A percentile compares a stretch with the other conserved stretches of the same genome.
These are phyloP conservation scores for Ceraclea dissimilis DNA, from an alignment of 2,888 invertebrate genomes.

Conservation along the genomic window DNA sequence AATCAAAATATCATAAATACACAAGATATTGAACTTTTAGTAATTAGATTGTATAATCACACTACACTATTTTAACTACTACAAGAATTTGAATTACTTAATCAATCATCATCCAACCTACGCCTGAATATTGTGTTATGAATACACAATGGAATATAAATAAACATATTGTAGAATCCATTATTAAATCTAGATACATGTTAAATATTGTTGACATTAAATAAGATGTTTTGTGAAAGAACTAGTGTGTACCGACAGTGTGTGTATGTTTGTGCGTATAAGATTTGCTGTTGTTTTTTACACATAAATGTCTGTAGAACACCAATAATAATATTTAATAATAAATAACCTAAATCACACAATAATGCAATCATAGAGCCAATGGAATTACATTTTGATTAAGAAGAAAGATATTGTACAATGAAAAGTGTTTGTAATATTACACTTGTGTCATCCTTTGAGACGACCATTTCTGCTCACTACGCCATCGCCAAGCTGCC, in stretches of 20 bases:
- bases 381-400: too few relatives aligned
- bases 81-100: background rate
- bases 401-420: too few relatives aligned
- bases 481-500: too few relatives aligned
- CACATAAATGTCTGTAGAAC: constrained; percentile 19
- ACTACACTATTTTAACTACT: background rate
- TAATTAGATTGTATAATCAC: too few relatives aligned
- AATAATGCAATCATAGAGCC: background rate
- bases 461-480: too few relatives aligned
- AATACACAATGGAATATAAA: background rate
- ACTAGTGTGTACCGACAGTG: constrained; percentile 5
- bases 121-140: background rate
- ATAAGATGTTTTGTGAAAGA: too few relatives aligned
- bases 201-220: constrained; percentile 12
- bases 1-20: too few relatives aligned
- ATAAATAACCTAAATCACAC: background rate
- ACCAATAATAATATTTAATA: constrained; percentile 19
- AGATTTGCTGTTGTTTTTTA: constrained; percentile 13
- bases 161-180: too few relatives aligned
- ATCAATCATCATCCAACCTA: background rate
- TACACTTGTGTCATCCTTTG: too few relatives aligned
- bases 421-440: too few relatives aligned
- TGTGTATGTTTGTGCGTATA: constrained; percentile 2
- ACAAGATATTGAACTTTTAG: too few relatives aligned
- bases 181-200: background rate